Base-by-base conservation (phyloP, 2,113 vertebrate genomes). In the Hyla sarda region DNA sequence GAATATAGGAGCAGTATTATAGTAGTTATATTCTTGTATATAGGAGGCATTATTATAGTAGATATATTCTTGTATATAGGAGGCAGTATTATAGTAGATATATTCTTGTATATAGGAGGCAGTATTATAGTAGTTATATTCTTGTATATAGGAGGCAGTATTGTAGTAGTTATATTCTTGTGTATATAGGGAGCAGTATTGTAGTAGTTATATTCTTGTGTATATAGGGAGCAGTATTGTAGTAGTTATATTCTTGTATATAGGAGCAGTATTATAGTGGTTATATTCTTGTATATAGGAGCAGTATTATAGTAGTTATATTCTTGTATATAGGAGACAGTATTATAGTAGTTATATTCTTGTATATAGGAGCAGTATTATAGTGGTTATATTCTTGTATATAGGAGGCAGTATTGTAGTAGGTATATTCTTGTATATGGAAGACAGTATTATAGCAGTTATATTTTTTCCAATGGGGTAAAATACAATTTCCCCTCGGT, bases 71-170 rank as follows among this genome's bases (percentile, higher is more conserved):
- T 52, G 50, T 52, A 52, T 19, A 52, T 52, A 52, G 50, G 50
- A 17, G 7, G 58, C n/a, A 62, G 58, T 62, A 62, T 62, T 62
- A 62, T 62, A 65, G 60, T 30, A 28, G 60, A 30, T 65, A 65
- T 65, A 65, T 65, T 65, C 60, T 30, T 65, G 58, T 28, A 65
- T n/a, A 65, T 65, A 65, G 25, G 25, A 14, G 60, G 25, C 60
- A 65, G 60, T 65, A 65, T 65, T 65, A 65, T 65, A 30, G 60
- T 65, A 65, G 60, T 62, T 62, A 62, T 62, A 62, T 62, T 62
- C 58, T 62, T 62, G 58, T 62, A 62, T 13, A 62, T 62, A 62
- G 58, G 58, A n/a, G 45, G 56, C 56, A 58, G 56, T 58, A 58
- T 58, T 58, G n/a, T n/a, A 58, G 56, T 58, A 58, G 56, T 58